Percentiles rank a stretch among this genome's conserved stretches.
phyloP scores from a whole-genome alignment of 2,888 invertebrate species.

The Tryphoninae sp. region DNA sequence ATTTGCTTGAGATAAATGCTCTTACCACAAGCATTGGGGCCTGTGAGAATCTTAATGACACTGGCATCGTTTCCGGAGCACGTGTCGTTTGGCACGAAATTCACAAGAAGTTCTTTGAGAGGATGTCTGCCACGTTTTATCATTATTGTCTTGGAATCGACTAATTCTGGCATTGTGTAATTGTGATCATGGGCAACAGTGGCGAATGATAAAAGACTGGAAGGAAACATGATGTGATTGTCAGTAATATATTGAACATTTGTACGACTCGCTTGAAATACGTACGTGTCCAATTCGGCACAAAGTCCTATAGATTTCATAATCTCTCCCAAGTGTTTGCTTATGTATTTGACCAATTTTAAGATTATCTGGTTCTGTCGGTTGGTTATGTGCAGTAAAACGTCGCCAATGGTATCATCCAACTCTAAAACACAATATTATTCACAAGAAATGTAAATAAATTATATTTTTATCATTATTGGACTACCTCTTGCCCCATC shows the following conservation, averaged over 20 bases:
- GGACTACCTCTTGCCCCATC: constrained; percentile 84
- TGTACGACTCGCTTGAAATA: constrained; percentile 28
- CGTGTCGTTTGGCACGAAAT: constrained; percentile 89
- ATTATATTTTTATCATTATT: not conserved
- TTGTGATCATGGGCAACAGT: constrained; percentile 85
- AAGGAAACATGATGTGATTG: constrained; percentile 35
- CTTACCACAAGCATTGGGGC: constrained; percentile 96
- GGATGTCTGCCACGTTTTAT: constrained; percentile 90
- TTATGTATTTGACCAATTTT: constrained; percentile 85
- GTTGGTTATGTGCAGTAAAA: constrained; percentile 89
- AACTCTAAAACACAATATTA: constrained; percentile 83
- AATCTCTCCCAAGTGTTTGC: constrained; percentile 84
- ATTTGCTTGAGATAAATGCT: constrained; percentile 95
- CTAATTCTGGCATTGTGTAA: constrained; percentile 86
- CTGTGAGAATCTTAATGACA: constrained; percentile 90
- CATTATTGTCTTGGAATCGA: constrained; percentile 83
- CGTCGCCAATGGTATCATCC: constrained; percentile 90
- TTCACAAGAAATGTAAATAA: constrained; percentile 36
- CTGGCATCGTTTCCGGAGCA: constrained; percentile 83
- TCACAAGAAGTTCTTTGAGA: constrained; percentile 86
- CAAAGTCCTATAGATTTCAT: constrained; percentile 84
- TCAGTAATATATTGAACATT: not conserved
- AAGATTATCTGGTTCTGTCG: constrained; percentile 91
- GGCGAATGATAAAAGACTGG: constrained; percentile 87
- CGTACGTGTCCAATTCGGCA: constrained; percentile 88